These are phyloP conservation scores for Actinemys pallida DNA, from an alignment of 2,113 vertebrate genomes.

Conservation along the genomic window DNA sequence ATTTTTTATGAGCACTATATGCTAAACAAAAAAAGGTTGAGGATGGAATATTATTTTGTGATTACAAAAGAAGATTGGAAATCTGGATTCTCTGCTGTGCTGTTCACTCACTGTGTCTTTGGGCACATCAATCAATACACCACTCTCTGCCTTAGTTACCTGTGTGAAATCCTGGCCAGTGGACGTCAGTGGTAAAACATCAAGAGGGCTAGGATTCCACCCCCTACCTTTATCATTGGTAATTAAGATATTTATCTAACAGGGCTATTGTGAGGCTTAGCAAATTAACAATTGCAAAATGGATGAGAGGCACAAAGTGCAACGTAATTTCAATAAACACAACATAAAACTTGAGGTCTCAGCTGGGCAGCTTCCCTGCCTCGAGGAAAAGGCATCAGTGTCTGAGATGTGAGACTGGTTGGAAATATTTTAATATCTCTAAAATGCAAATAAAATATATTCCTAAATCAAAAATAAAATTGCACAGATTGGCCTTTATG, in stretches of 20 bases:
- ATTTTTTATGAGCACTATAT: background rate
- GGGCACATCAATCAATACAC: background rate
- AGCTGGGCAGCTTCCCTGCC: background rate
- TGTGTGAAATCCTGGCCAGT: background rate
- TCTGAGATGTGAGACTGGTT: background rate
- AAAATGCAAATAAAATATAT: conserved; percentile 3
- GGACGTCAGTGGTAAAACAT: background rate
- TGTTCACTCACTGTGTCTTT: background rate
- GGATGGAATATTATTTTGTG: conserved; percentile 57
- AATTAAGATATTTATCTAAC: conserved; percentile 17
- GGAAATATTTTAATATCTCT: background rate
- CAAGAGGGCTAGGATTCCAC: background rate
- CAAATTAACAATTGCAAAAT: background rate
- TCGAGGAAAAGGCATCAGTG: background rate
- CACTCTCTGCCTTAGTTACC: background rate
- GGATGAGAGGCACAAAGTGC: background rate
- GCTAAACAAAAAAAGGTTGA: conserved; percentile 42
- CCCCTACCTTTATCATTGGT: background rate
- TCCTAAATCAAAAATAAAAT: background rate
- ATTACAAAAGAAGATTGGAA: conserved; percentile 47
- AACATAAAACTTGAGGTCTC: background rate
- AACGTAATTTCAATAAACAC: background rate
- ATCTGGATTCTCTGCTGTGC: conserved; percentile 49
- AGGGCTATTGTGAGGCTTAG: conserved; percentile 1
- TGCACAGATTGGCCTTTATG: background rate